These are phyloP conservation scores for Trachymyrmex cornetzi DNA, from an alignment of 1,140 invertebrate genomes.

Conservation along the genomic window DNA sequence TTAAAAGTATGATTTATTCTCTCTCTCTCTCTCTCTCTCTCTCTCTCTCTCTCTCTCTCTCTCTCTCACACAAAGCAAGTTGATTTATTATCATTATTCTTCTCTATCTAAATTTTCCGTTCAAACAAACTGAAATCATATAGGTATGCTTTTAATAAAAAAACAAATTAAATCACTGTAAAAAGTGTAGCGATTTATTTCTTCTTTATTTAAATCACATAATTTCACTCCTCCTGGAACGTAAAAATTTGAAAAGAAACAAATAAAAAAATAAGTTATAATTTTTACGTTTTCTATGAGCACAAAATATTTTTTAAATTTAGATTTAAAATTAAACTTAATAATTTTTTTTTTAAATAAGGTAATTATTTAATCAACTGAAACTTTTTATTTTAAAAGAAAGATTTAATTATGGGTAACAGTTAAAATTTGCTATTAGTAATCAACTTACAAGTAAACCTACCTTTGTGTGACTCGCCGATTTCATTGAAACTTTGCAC, in stretches of 20 bases:
- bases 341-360: background rate
- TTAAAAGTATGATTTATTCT: background rate
- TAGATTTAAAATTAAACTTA: background rate
- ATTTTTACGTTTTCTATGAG: background rate
- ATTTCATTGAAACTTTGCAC: too few relatives aligned
- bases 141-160: background rate
- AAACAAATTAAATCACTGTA: background rate
- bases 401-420: background rate
- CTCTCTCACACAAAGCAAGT: too few relatives aligned
- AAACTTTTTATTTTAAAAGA: background rate
- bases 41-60: too few relatives aligned
- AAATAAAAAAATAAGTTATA: background rate
- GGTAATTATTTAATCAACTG: background rate
- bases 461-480: too few relatives aligned
- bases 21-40: too few relatives aligned
- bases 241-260: background rate
- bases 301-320: background rate
- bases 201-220: background rate
- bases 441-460: too few relatives aligned
- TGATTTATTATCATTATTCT: background rate
- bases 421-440: background rate
- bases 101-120: background rate
- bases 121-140: background rate
- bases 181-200: background rate
- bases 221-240: background rate